A percentile compares a stretch with the other conserved stretches of the same genome.
Conservation (phyloP, 2,797 vertebrate genomes). For the Hapalemur alaotrensis region DNA sequence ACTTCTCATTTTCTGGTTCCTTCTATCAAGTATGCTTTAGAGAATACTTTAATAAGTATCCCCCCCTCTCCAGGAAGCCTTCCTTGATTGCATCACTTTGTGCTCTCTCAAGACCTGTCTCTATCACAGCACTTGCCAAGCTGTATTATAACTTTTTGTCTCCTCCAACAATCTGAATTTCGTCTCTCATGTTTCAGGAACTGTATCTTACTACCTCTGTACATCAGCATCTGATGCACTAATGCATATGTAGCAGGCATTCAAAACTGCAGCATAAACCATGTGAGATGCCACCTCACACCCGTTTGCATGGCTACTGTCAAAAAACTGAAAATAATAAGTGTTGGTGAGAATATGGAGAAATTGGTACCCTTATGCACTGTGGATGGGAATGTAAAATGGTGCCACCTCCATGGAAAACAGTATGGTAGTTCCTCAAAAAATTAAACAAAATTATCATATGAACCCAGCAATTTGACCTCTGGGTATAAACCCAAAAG, state of each 20-base stretch:
- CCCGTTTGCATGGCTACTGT: too few species aligned
- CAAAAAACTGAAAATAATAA: neutral
- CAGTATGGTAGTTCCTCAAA: neutral
- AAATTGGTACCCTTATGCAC: rapidly evolving
- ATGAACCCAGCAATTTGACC: neutral
- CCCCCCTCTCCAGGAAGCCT: neutral
- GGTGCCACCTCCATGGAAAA: neutral
- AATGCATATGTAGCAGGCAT: neutral
- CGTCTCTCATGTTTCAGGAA: neutral
- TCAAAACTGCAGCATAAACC: neutral
- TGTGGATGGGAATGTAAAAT: neutral
- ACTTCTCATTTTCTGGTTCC: neutral
- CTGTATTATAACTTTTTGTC: neutral
- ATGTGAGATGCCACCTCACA: neutral
- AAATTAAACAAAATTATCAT: neutral
- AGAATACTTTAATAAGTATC: neutral
- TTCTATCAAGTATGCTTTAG: neutral
- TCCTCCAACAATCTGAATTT: neutral
- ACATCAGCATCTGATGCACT: neutral
- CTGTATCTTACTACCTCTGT: neutral
- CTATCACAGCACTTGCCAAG: neutral
- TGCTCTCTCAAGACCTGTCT: neutral
- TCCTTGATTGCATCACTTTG: neutral
- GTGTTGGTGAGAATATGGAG: neutral
- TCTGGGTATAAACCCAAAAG: neutral